phyloP scores from a whole-genome alignment of 2,888 invertebrate genomes.

The Sussaba pulchella region DNA sequence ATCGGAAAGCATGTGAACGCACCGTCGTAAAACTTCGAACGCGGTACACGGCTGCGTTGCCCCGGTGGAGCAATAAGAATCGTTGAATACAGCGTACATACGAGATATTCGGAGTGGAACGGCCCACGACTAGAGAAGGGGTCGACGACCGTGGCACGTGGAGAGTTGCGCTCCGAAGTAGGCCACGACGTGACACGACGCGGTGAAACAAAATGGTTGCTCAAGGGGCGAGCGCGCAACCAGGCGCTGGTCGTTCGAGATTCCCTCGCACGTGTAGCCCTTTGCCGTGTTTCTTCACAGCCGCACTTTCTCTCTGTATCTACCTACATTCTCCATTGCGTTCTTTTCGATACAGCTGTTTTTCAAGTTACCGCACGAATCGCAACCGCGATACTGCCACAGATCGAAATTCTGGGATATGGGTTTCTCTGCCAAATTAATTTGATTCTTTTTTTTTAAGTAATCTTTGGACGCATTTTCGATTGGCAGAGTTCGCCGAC shows the following conservation, averaged over 20 bases:
- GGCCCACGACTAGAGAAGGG: conserved; percentile 65
- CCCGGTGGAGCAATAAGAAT: conserved; percentile 16
- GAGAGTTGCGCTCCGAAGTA: conserved; percentile 78
- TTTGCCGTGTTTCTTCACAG: conserved; percentile 12
- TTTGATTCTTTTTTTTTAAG: too few relatives aligned
- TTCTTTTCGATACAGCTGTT: background rate
- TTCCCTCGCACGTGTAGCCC: conserved; percentile 25
- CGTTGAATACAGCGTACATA: conserved; percentile 8
- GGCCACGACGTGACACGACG: conserved; percentile 82
- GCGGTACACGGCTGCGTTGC: background rate
- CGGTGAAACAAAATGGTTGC: conserved; percentile 81
- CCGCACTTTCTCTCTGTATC: conserved; percentile 15
- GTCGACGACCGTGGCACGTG: conserved; percentile 82
- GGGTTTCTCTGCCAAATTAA: background rate
- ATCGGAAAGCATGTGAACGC: conserved; percentile 3
- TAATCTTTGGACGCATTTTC: too few relatives aligned
- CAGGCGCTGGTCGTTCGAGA: conserved; percentile 51
- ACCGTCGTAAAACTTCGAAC: conserved; percentile 3
- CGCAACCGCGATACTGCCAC: background rate
- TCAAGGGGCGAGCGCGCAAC: conserved; percentile 49
- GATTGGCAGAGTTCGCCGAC: too few relatives aligned
- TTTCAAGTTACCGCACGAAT: background rate
- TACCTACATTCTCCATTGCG: conserved; percentile 2
- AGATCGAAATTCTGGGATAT: too few relatives aligned
- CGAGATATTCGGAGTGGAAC: conserved; percentile 53